A percentile compares a stretch with the other conserved stretches of the same genome.
phyloP scores from a whole-genome alignment of 1,140 invertebrate genomes.

The Microplitis mediator region DNA sequence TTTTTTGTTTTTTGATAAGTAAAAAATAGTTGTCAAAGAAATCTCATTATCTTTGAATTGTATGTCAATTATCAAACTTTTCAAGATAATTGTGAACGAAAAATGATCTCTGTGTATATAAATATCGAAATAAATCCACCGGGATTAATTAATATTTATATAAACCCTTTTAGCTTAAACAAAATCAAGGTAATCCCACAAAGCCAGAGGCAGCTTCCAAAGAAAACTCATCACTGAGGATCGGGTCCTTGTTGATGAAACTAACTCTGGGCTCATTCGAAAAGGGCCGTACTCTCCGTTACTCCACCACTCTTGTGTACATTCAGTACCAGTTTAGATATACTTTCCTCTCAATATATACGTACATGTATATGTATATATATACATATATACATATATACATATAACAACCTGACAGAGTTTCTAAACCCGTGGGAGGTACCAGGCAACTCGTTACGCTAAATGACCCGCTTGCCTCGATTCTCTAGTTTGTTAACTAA shows the following conservation, averaged over 20 bases:
- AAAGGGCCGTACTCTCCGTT: background rate
- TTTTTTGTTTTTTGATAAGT: too few species aligned
- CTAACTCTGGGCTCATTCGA: constrained; percentile 26
- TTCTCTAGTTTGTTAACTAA: constrained; percentile 38
- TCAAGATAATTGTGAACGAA: too few species aligned
- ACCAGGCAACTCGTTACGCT: constrained; percentile 33
- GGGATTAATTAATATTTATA: background rate
- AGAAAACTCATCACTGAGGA: constrained; percentile 22
- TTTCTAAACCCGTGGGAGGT: constrained; percentile 21
- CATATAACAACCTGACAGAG: constrained; percentile 25
- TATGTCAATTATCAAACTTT: too few species aligned
- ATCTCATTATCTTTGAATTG: too few species aligned
- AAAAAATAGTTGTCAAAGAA: too few species aligned
- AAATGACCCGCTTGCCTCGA: constrained; percentile 39
- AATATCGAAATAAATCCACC: background rate
- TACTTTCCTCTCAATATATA: background rate
- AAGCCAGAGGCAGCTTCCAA: constrained; percentile 7
- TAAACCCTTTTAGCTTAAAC: background rate
- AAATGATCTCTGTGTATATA: background rate
- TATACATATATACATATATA: constrained; percentile 5
- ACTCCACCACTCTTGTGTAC: background rate
- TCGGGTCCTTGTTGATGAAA: constrained; percentile 21
- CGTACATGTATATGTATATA: background rate
- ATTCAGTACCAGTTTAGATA: background rate
- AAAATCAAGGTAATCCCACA: constrained; percentile 2